Evolutionary conservation across 2,797 vertebrate genomes (phyloP).

Genomic region (Phataginus tetradactyla): DNA sequence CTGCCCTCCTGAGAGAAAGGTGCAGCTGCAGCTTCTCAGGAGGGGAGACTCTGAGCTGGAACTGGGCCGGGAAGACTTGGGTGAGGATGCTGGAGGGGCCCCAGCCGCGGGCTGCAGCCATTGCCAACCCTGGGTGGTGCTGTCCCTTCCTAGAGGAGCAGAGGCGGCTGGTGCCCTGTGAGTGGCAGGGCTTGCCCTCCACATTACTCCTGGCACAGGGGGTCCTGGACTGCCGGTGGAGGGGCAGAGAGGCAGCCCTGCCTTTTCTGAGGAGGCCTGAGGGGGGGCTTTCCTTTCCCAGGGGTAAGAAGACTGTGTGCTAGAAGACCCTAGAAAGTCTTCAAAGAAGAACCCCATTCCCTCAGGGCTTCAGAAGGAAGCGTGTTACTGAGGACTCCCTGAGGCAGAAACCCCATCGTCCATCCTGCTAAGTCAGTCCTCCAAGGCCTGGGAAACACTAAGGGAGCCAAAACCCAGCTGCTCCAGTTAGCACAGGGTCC

Average conservation of each 20-base stretch:
- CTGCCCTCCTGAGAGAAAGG: neutral
- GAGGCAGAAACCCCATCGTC: no score
- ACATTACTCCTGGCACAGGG: neutral
- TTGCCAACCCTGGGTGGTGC: neutral
- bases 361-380: neutral
- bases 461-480: neutral
- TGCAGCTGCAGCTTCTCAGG: neutral
- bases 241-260: neutral
- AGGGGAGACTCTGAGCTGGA: neutral
- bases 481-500: neutral
- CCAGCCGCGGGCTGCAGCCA: neutral
- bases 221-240: neutral
- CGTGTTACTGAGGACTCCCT: neutral
- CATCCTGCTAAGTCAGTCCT: neutral
- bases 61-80: neutral
- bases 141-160: neutral
- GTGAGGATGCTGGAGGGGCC: no score
- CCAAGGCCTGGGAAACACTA: fast-evolving
- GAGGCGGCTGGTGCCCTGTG: neutral
- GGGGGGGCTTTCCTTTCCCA: neutral
- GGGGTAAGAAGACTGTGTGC: neutral
- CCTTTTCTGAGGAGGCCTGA: neutral
- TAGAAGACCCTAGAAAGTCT: constrained; percentile 19
- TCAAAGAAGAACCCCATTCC: neutral
- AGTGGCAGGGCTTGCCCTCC: neutral